Evolutionary conservation across 2,797 vertebrate genomes (phyloP).

Genomic region (Chelonia mydas): DNA sequence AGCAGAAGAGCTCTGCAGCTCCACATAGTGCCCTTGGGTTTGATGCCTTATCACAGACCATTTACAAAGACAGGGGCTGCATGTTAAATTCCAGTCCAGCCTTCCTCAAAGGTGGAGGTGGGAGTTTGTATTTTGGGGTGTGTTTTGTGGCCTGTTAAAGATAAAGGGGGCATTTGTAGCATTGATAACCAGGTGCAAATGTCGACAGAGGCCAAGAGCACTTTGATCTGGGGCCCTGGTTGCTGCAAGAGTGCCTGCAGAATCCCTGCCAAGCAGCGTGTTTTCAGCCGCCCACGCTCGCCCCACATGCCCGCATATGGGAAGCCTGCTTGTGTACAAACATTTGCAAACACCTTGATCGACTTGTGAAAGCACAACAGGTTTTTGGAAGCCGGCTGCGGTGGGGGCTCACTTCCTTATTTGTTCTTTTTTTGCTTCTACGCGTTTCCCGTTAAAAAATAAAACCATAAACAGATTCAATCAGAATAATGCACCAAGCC

Average conservation of each 20-base stretch:
- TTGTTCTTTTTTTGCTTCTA: background rate
- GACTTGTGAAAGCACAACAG: slow-evolving; percentile 9
- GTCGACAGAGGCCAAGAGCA: accelerated
- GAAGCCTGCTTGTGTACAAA: slow-evolving; percentile 63
- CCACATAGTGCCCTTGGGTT: accelerated
- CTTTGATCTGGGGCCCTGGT: background rate
- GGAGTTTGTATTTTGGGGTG: background rate
- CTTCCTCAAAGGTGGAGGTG: background rate
- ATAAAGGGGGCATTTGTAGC: accelerated
- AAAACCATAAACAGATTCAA: background rate
- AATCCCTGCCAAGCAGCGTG: slow-evolving; percentile 11
- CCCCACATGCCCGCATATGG: slow-evolving; percentile 62
- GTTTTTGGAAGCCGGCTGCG: slow-evolving; percentile 44
- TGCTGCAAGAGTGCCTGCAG: background rate
- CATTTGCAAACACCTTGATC: slow-evolving; percentile 68
- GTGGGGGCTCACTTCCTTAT: background rate
- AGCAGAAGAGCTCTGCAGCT: background rate
- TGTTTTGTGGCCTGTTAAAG: accelerated
- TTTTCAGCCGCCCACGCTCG: slow-evolving; percentile 23
- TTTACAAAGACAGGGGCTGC: background rate
- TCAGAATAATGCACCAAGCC: background rate
- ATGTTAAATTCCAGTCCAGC: background rate
- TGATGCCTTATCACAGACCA: background rate
- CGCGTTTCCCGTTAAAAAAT: background rate
- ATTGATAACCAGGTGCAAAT: accelerated